These are phyloP conservation scores for Pyralis farinalis DNA, from an alignment of 2,888 invertebrate genomes.

Conservation along the genomic window DNA sequence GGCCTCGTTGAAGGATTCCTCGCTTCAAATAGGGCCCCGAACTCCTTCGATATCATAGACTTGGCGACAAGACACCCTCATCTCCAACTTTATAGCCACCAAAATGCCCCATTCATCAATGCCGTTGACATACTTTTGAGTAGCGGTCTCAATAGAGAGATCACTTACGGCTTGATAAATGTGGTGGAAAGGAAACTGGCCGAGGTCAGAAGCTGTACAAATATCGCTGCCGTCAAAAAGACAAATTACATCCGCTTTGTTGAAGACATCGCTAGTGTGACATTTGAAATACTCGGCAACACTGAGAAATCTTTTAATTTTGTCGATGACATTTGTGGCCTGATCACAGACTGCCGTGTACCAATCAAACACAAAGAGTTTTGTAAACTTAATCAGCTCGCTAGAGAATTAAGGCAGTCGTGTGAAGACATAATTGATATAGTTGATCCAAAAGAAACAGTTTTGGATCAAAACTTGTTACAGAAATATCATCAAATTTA, in stretches of 20 bases:
- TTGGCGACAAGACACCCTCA: conserved; percentile 67
- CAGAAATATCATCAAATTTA: conserved; percentile 73
- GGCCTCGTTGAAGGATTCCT: conserved; percentile 82
- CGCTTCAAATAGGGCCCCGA: conserved; percentile 68
- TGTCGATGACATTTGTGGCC: conserved; percentile 62
- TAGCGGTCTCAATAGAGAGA: conserved; percentile 72
- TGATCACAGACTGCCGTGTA: conserved; percentile 67
- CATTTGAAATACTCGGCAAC: conserved; percentile 72
- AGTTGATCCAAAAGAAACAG: conserved; percentile 38
- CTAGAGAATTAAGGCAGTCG: conserved; percentile 66
- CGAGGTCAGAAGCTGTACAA: conserved; percentile 64
- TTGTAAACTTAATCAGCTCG: conserved; percentile 67
- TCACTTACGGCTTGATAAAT: conserved; percentile 73
- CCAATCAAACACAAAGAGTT: conserved; percentile 74
- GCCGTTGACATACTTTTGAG: conserved; percentile 72
- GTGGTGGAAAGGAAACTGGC: conserved; percentile 73
- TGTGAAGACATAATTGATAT: conserved; percentile 70
- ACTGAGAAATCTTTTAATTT: conserved; percentile 68
- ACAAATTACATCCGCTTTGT: conserved; percentile 71
- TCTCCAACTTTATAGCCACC: conserved; percentile 68
- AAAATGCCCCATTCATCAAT: conserved; percentile 72
- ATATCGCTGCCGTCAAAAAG: conserved; percentile 65
- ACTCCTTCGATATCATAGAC: conserved; percentile 72
- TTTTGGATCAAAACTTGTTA: conserved; percentile 50
- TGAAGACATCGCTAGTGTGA: conserved; percentile 71